Evolutionary conservation across 2,113 vertebrate species (phyloP).

Genomic region (Vireo altiloquus): DNA sequence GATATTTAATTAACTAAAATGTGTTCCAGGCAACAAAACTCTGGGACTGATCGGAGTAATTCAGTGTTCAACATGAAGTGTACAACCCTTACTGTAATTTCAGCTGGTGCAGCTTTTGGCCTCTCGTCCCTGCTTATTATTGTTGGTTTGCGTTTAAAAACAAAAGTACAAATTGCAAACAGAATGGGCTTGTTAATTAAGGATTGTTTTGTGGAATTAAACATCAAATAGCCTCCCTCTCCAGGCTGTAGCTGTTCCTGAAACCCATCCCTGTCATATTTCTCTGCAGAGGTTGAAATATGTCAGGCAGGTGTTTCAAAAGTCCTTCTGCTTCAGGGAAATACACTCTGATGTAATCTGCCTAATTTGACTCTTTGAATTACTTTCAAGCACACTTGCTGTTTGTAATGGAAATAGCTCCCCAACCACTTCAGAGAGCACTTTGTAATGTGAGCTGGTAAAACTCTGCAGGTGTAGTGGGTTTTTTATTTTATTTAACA

Average conservation of each 20-base stretch:
- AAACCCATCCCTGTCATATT: not conserved
- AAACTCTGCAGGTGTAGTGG: constrained; percentile 74
- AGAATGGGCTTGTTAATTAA: not conserved
- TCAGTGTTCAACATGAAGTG: not conserved
- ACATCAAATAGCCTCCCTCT: not conserved
- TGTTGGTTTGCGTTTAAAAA: not conserved
- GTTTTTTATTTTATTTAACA: constrained; percentile 65
- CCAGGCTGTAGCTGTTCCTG: constrained; percentile 8
- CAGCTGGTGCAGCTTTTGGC: not conserved
- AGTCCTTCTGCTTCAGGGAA: constrained; percentile 75
- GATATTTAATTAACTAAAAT: not conserved
- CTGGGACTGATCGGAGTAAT: not conserved
- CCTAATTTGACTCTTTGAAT: constrained; percentile 79
- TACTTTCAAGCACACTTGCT: constrained; percentile 71
- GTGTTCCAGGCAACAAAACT: not conserved
- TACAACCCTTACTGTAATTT: not conserved
- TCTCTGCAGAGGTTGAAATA: constrained; percentile 65
- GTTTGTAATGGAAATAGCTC: constrained; percentile 79
- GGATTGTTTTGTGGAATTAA: not conserved
- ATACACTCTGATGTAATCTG: constrained; percentile 80
- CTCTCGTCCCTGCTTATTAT: not conserved
- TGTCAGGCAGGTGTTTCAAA: constrained; percentile 79
- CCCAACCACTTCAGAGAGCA: constrained; percentile 72
- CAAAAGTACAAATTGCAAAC: not conserved
- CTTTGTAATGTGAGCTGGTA: constrained; percentile 79